Evolutionary conservation across 2,888 invertebrate genomes (phyloP), one percentile per base, ranked within the genome.

Genomic region (Mellilla xanthometata): DNA sequence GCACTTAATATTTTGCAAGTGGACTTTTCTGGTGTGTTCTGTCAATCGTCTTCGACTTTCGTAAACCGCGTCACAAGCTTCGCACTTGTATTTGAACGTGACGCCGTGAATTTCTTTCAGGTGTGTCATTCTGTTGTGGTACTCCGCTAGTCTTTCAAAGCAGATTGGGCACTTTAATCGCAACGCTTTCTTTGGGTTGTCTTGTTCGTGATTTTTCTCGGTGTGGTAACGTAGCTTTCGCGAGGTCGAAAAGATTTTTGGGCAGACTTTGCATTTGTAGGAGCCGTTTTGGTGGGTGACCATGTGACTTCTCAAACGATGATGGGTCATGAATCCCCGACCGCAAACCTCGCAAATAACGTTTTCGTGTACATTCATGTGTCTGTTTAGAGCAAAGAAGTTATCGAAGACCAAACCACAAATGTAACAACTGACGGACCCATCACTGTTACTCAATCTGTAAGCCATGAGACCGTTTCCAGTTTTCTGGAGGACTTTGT

Each of bases 291-390:
- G 81, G 32, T 88, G 87, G 0, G 84, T 81, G 13, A 79, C 75
- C 32, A 72, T 73, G 30, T 88, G 87, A 44, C 81, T 85, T n/a
- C 81, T 76, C 1, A 87, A 49, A 0, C 87, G 67, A 9, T 83
- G 85, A 27, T 85, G 77, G 0, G 87, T 84, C 72, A 83, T 80
- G 48, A 87, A 88, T 0, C 87, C 85, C 8, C 82, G 53, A 0
- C 87, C 87, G 43, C 87, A 88, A 0, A 78, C 84, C 54, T 88
- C 87, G 40, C 87, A 88, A 1, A 85, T 83, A 0, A 87, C 85
- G 36, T 65, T 86, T 29, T 77, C 85, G 54, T 87, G 87, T 0
- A 64, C 85, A 23, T 87, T 87, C 86, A 87, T 87, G 49, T 87
- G 87, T 12, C 84, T 62, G 12, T 86, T 86, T 0, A 87, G 55